Percentiles rank a stretch among this genome's conserved stretches.
These are phyloP conservation scores for Parauchenoglanis ngamensis DNA, from an alignment of 2,797 vertebrate genomes.

Conservation along the genomic window DNA sequence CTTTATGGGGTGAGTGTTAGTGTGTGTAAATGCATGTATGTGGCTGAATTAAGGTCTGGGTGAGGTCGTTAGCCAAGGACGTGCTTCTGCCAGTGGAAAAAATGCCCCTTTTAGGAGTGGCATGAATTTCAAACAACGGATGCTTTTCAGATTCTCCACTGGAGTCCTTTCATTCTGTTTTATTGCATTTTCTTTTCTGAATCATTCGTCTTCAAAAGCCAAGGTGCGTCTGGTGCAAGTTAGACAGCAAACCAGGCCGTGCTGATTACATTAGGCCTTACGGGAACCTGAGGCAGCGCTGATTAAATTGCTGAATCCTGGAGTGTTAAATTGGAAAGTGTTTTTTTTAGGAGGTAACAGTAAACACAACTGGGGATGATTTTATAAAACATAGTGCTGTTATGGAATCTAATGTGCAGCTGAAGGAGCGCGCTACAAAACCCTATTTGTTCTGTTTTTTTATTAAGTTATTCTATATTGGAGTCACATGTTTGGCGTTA, in stretches of 20 bases:
- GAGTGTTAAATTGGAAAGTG: constrained; percentile 57
- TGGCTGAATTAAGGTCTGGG: neutral
- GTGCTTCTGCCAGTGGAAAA: constrained; percentile 15
- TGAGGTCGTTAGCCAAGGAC: neutral
- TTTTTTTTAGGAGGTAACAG: neutral
- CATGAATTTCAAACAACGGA: constrained; percentile 31
- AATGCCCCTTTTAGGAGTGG: constrained; percentile 59
- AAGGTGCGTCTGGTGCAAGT: constrained; percentile 50
- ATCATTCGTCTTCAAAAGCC: constrained; percentile 56
- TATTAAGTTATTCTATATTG: constrained; percentile 1
- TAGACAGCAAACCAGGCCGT: constrained; percentile 64
- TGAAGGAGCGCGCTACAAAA: neutral
- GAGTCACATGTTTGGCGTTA: constrained; percentile 48
- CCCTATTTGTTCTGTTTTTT: constrained; percentile 7
- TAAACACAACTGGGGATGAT: constrained; percentile 19
- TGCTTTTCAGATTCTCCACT: neutral
- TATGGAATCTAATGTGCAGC: neutral
- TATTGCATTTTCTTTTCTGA: constrained; percentile 31
- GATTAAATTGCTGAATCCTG: constrained; percentile 68
- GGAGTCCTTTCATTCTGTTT: constrained; percentile 22
- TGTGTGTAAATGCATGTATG: constrained; percentile 8
- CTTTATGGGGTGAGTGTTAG: neutral
- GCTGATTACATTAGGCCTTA: constrained; percentile 71
- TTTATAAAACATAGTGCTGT: constrained; percentile 6
- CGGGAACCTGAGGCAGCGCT: constrained; percentile 58